Evolutionary conservation across 2,797 vertebrate species (phyloP), one percentile per base, ranked within the genome.

Genomic region (Clarias pachynema): DNA sequence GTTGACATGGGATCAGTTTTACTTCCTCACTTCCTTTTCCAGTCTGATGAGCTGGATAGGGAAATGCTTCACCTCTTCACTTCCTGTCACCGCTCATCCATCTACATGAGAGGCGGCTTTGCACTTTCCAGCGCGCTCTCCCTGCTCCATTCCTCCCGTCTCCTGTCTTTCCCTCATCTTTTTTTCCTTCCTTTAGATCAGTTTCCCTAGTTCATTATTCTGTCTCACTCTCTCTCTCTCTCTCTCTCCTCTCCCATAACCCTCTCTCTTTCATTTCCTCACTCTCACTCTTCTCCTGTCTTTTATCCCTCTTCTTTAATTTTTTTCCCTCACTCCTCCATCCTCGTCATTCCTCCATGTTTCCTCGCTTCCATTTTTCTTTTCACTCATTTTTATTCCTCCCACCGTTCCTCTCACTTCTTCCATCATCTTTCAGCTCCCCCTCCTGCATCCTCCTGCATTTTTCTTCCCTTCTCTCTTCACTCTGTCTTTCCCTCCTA

Each of bases 61-160:
- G 62, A 83, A 68, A 68, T 56, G 65, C 53, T 60, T 60, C 74
- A 79, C 29, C 84, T 72, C 16, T 82, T 68, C 72, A 53, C 59
- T 79, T 56, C 72, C 81, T 66, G 75, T 84, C 81, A 56, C 59
- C 40, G 18, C 29, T 84, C 70, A 66, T 86, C 70, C 63, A 44
- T 83, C 75, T 44, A 62, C 31, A 66, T 59, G 49, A 70, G 65
- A 69, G 37, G 20, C 56, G 37, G 78, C 75, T 68, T 62, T 81
- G 73, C 16, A 31, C 49, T 72, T 79, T 79, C 29, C 60, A 66
- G 15, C 49, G n/a, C 15, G 0, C 37, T 29, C 62, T 49, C n/a
- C 40, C 18, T 80, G n/a, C 37, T 80, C 62, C 15, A 1, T 66
- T 29, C 62, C 40, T 66, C 37, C n/a, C n/a, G 49, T 65, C 24